Evolutionary conservation across 2,113 vertebrate genomes (phyloP).

Genomic region (Sinosuthora webbiana): DNA sequence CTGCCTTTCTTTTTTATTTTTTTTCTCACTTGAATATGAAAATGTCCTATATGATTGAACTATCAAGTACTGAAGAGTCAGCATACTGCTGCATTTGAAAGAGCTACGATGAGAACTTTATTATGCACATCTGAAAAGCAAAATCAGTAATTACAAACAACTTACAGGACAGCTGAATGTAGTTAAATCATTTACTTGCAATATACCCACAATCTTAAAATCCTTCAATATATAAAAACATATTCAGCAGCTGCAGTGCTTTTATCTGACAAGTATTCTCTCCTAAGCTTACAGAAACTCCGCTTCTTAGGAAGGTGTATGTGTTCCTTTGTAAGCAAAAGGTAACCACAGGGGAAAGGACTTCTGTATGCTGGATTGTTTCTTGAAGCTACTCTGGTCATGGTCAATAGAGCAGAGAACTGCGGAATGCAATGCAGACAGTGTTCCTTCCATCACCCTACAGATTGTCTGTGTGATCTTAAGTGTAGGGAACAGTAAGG

Average conservation of each 20-base stretch:
- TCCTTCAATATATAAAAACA: constrained; percentile 63
- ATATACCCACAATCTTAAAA: constrained; percentile 67
- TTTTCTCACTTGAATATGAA: constrained; percentile 63
- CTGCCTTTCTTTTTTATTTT: constrained; percentile 1
- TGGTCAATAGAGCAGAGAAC: not conserved
- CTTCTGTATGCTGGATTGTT: not conserved
- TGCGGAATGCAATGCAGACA: not conserved
- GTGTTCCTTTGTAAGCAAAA: constrained; percentile 14
- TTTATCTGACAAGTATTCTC: not conserved
- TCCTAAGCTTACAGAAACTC: not conserved
- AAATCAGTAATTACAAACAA: constrained; percentile 77
- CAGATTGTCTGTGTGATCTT: not conserved
- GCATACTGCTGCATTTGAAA: constrained; percentile 57
- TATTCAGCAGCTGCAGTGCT: constrained; percentile 48
- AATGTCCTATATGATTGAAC: constrained; percentile 65
- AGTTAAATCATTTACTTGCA: constrained; percentile 75
- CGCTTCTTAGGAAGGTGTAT: not conserved
- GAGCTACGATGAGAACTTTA: constrained; percentile 72
- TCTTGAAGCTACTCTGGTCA: not conserved
- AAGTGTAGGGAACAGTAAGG: not conserved
- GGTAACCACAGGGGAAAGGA: not conserved
- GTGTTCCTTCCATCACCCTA: not conserved
- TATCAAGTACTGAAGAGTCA: constrained; percentile 72
- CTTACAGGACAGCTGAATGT: constrained; percentile 79
- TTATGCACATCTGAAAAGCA: constrained; percentile 75